A percentile compares a stretch with the other conserved stretches of the same genome.
phyloP scores from a whole-genome alignment of 2,888 invertebrate genomes.

The Caenorhabditis uteleia region DNA sequence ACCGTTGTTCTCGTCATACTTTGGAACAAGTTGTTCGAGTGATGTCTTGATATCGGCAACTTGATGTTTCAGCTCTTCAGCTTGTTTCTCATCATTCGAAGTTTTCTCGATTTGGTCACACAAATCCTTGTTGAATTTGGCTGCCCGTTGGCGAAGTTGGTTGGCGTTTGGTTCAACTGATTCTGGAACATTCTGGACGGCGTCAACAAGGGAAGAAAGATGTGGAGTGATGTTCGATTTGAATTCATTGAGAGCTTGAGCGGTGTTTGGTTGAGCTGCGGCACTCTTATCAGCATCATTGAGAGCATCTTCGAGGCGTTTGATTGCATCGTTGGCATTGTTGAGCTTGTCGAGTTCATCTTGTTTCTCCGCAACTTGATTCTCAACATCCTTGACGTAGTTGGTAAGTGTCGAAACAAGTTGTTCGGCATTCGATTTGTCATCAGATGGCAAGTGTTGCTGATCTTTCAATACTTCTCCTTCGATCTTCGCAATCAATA shows the following conservation, averaged over 20 bases:
- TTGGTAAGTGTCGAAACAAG: slow-evolving; percentile 15
- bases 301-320: slow-evolving; percentile 36
- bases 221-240: slow-evolving; percentile 25
- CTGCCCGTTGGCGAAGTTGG: slow-evolving; percentile 13
- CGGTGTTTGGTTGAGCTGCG: slow-evolving; percentile 15
- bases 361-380: slow-evolving; percentile 25
- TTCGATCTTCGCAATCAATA: slow-evolving; percentile 40
- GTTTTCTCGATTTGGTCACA: slow-evolving; percentile 17
- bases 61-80: slow-evolving; percentile 26
- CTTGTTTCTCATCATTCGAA: slow-evolving; percentile 12
- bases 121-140: slow-evolving; percentile 29
- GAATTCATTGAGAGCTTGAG: slow-evolving; percentile 25
- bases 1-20: slow-evolving; percentile 9
- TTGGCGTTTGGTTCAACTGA: slow-evolving; percentile 14
- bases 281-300: slow-evolving; percentile 27
- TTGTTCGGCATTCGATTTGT: slow-evolving; percentile 34
- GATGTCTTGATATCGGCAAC: slow-evolving; percentile 15
- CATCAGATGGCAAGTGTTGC: slow-evolving; percentile 30
- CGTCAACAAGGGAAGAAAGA: slow-evolving; percentile 21
- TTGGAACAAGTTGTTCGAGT: slow-evolving; percentile 12
- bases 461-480: slow-evolving; percentile 36
- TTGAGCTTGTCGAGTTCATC: slow-evolving; percentile 29
- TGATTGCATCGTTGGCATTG: slow-evolving; percentile 33
- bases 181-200: slow-evolving; percentile 17
- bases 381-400: slow-evolving; percentile 29